Evolutionary conservation across 1,140 invertebrate genomes (phyloP).

Genomic region (Papilio aristodemus): DNA sequence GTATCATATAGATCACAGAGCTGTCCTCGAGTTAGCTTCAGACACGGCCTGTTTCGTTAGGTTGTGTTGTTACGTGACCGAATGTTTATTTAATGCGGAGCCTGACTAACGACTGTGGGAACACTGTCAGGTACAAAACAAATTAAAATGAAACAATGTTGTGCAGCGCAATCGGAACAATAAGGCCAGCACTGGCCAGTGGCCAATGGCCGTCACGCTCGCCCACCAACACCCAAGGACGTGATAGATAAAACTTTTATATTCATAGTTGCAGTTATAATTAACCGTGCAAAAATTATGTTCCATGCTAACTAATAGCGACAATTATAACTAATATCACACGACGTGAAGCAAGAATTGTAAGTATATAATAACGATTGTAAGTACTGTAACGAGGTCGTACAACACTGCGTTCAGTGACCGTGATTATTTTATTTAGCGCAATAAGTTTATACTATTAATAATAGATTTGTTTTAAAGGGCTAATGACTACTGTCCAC

Average conservation of each 20-base stretch:
- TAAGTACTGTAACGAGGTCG: too few species aligned
- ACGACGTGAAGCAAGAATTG: too few species aligned
- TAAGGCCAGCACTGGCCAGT: not conserved
- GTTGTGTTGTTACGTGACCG: not conserved
- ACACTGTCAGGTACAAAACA: not conserved
- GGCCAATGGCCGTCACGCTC: not conserved
- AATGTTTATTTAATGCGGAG: not conserved
- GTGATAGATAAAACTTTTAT: not conserved
- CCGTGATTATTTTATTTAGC: too few species aligned
- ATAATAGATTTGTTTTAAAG: too few species aligned
- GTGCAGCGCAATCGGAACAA: not conserved
- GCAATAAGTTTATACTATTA: too few species aligned
- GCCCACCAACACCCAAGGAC: not conserved
- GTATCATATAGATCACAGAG: not conserved
- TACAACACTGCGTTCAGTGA: too few species aligned
- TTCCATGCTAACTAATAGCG: too few species aligned
- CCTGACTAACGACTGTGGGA: constrained; percentile 3
- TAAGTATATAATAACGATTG: too few species aligned
- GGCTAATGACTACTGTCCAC: not conserved
- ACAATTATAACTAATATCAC: too few species aligned
- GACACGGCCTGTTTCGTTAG: not conserved
- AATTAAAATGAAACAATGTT: constrained; percentile 6
- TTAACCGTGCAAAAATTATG: too few species aligned
- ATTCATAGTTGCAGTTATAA: not conserved
- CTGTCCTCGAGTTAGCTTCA: not conserved